phyloP scores from a whole-genome alignment of 1,140 invertebrate species.

The Cherax destructor region DNA sequence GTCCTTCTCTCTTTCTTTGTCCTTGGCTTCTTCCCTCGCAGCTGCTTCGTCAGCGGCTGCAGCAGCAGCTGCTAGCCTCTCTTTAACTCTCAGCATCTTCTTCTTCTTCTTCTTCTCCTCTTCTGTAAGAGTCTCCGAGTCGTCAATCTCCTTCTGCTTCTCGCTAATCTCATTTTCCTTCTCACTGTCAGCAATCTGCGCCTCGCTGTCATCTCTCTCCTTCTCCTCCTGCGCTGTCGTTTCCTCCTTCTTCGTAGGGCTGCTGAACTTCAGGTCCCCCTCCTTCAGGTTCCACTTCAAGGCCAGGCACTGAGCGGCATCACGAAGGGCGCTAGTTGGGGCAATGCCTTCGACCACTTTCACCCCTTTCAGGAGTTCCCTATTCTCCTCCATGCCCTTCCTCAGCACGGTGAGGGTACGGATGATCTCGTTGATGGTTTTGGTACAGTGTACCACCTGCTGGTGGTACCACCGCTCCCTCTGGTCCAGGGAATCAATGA shows the following conservation, averaged over 20 bases:
- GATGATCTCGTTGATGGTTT: constrained; percentile 58
- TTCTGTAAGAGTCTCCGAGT: constrained; percentile 23
- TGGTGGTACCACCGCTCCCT: constrained; percentile 56
- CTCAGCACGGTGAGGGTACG: constrained; percentile 58
- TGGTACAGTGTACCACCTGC: constrained; percentile 30
- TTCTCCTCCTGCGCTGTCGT: constrained; percentile 13
- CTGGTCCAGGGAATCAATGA: constrained; percentile 62
- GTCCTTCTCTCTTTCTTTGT: constrained; percentile 36
- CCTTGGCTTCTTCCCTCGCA: not conserved
- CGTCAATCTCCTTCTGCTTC: constrained; percentile 16
- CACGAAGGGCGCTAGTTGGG: constrained; percentile 54
- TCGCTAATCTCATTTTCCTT: not conserved
- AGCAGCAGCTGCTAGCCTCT: constrained; percentile 26
- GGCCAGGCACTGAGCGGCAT: constrained; percentile 67
- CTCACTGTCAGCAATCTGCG: not conserved
- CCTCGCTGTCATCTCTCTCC: constrained; percentile 19
- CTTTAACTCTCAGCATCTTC: constrained; percentile 38
- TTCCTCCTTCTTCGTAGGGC: constrained; percentile 33
- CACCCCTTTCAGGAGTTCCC: constrained; percentile 69
- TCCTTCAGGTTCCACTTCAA: constrained; percentile 71
- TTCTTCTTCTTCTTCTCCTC: constrained; percentile 39
- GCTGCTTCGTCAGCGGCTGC: constrained; percentile 7
- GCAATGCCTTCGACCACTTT: constrained; percentile 66
- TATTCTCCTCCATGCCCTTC: constrained; percentile 64
- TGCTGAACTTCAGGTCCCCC: constrained; percentile 36